Evolutionary conservation across 2,113 vertebrate species (phyloP).

Genomic region (Sander vitreus): DNA sequence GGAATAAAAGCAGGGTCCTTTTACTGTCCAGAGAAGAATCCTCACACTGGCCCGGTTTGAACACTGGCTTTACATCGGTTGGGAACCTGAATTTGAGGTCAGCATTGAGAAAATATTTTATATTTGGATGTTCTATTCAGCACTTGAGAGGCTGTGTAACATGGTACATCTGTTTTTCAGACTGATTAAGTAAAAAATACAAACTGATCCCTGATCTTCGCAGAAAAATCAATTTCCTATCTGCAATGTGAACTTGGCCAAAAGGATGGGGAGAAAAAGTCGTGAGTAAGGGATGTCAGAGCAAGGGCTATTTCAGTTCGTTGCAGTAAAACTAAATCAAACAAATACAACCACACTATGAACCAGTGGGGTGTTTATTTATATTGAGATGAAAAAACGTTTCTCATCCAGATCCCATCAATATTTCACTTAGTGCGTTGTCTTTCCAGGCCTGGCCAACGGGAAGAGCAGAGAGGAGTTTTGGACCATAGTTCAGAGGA

Average conservation of each 20-base stretch:
- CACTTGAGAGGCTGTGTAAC: slow-evolving; percentile 9
- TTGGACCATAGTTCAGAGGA: slow-evolving; percentile 26
- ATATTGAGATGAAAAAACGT: slow-evolving; percentile 39
- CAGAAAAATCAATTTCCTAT: slow-evolving; percentile 47
- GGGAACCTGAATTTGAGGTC: slow-evolving; percentile 44
- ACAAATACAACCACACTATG: slow-evolving; percentile 53
- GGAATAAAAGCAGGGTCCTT: slow-evolving; percentile 8
- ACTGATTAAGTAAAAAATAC: slow-evolving; percentile 37
- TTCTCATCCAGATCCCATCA: slow-evolving; percentile 55
- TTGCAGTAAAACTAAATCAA: slow-evolving; percentile 53
- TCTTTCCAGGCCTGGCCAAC: slow-evolving; percentile 8
- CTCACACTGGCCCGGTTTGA: slow-evolving; percentile 38
- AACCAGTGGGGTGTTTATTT: slow-evolving; percentile 66
- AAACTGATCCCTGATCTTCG: slow-evolving; percentile 35
- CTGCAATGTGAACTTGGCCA: slow-evolving; percentile 35
- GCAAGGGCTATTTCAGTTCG: slow-evolving; percentile 24
- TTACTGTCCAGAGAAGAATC: slow-evolving; percentile 52
- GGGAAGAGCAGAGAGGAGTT: slow-evolving; percentile 18
- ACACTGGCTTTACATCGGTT: slow-evolving; percentile 27
- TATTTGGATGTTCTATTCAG: slow-evolving; percentile 35
- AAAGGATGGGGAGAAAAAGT: background rate
- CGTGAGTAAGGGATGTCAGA: slow-evolving; percentile 25
- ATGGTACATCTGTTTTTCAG: slow-evolving; percentile 29
- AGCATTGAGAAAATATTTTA: slow-evolving; percentile 53
- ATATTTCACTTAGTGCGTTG: slow-evolving; percentile 37